Base-by-base conservation (phyloP, 1,140 invertebrate species). In the Drosophila saltans region DNA sequence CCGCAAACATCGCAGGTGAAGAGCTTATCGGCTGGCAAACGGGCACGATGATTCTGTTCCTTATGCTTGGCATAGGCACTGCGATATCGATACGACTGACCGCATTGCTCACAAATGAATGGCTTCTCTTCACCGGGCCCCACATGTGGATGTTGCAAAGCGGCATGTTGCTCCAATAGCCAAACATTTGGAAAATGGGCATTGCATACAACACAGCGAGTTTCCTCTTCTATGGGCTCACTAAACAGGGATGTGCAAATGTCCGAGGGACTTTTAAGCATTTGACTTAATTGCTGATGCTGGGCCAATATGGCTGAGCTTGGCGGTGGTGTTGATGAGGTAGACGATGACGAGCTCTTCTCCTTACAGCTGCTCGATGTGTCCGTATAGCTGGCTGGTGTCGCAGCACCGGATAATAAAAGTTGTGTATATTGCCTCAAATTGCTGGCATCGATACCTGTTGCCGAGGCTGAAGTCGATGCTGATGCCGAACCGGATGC, bases 91-190 rank as follows among this genome's bases (percentile, higher is more conserved):
- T 98, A 98, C 80, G 96, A 96, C 81, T 98, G 97, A 7, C 97
- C 97, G 92, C 97, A 98, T 84, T 97, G 96, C 81, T 97, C 96
- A 93, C 97, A 98, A 8, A 97, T 96, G 93, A 97, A 97, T n/a
- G 97, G 96, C 84, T 97, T 98, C 91, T 97, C 97, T 77, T 97
- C 95, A 86, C 94, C 93, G 16, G 94, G 93, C 33, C 92, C 92
- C 16, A 93, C 78, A 11, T 94, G 94, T 3, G 94, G 93, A 91
- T 97, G 96, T 86, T 97, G 96, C 1, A 97, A 92, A 1, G 96
- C 94, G 1, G 96, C 96, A 80, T 97, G 96, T 69, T 96, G 95
- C 91, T 97, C 96, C 24, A 97, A 92, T 6, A 97, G 93, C 96
- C 96, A 97, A 0, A 95, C 94, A 5, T 96, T 96, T 10, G 96